These are phyloP conservation scores for Anas bahamensis DNA, from an alignment of 2,797 vertebrate genomes.

Conservation along the genomic window DNA sequence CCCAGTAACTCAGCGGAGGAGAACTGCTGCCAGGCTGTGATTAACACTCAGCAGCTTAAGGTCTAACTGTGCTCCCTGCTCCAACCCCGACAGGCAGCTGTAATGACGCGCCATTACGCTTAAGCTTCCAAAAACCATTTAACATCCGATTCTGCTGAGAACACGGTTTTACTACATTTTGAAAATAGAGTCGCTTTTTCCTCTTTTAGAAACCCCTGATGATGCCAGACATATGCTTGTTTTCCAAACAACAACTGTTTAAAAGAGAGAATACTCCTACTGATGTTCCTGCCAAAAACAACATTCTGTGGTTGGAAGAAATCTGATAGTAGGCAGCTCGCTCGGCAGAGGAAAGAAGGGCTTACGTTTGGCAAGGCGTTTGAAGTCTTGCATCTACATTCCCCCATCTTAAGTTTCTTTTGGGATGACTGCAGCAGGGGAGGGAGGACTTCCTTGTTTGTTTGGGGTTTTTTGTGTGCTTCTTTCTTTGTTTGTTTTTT, in stretches of 20 bases:
- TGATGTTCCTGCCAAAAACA: conserved; percentile 75
- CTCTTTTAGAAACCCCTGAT: conserved; percentile 49
- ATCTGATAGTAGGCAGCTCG: conserved; percentile 46
- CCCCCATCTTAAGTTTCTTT: conserved; percentile 9
- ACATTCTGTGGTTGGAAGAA: conserved; percentile 64
- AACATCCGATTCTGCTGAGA: conserved; percentile 57
- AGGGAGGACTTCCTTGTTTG: background rate
- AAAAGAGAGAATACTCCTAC: conserved; percentile 65
- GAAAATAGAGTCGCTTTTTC: conserved; percentile 62
- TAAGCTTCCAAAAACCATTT: conserved; percentile 45
- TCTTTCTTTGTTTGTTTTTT: too few relatives aligned
- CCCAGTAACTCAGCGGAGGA: background rate
- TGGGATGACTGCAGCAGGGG: background rate
- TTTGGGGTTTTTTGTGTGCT: too few relatives aligned
- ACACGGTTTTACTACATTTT: conserved; percentile 44
- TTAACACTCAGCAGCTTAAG: background rate
- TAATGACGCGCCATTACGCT: background rate
- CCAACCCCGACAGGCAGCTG: conserved; percentile 9
- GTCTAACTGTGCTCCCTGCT: background rate
- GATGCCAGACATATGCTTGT: conserved; percentile 76
- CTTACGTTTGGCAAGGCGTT: background rate
- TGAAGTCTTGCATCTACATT: background rate
- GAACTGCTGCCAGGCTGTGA: background rate
- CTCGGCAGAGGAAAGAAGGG: background rate
- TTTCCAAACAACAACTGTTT: conserved; percentile 80